These are phyloP conservation scores for Thalassarche chlororhynchos DNA, from an alignment of 2,113 vertebrate species.

Conservation along the genomic window DNA sequence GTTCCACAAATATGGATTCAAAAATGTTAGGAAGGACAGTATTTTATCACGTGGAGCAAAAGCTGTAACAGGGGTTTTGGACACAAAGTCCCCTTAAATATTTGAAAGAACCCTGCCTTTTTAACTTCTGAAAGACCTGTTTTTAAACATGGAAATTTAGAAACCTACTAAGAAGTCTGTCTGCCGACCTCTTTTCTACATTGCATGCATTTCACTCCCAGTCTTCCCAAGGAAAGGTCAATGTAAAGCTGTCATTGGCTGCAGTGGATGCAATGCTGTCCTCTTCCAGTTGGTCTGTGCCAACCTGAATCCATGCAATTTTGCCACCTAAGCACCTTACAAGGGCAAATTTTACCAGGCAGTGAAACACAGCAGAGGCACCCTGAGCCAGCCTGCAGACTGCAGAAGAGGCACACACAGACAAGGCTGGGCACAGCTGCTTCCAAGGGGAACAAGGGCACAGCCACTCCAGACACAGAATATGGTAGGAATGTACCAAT, in stretches of 20 bases:
- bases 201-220: neutral
- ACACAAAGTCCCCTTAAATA: neutral
- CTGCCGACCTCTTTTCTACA: neutral
- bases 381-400: neutral
- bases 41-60: neutral
- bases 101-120: neutral
- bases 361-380: neutral
- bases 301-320: neutral
- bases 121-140: neutral
- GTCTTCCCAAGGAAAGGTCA: neutral
- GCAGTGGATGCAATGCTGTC: neutral
- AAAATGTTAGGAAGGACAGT: neutral
- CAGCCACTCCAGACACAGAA: neutral
- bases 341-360: neutral
- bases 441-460: accelerated
- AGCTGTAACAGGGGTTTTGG: neutral
- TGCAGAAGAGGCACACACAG: neutral
- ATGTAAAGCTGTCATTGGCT: neutral
- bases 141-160: neutral
- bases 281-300: neutral
- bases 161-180: neutral
- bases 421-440: neutral
- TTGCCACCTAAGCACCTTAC: neutral
- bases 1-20: neutral
- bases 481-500: neutral